These are phyloP conservation scores for Laterallus jamaicensis DNA, from an alignment of 2,113 vertebrate genomes.

Conservation along the genomic window DNA sequence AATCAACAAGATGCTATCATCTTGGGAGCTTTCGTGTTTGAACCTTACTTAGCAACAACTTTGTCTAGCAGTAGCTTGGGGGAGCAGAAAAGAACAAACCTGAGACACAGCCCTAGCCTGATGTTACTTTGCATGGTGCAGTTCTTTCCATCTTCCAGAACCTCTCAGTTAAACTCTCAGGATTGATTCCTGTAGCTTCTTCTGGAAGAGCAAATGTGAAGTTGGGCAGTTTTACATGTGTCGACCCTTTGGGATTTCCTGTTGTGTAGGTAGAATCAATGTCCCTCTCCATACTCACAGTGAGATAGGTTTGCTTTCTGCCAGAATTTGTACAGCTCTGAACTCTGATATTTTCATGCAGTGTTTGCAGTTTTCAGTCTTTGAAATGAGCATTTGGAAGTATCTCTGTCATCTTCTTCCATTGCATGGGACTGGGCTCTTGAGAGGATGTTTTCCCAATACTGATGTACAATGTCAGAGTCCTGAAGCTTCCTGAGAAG, in stretches of 20 bases:
- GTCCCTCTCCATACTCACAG: background rate
- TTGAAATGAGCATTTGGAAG: background rate
- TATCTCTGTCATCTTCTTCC: background rate
- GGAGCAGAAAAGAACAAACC: background rate
- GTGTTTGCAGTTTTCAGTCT: background rate
- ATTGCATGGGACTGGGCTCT: background rate
- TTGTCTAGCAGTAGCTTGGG: background rate
- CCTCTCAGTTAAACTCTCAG: background rate
- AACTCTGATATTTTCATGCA: background rate
- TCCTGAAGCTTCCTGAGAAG: background rate
- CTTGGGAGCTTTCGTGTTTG: background rate
- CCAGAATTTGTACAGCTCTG: background rate
- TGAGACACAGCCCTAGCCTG: background rate
- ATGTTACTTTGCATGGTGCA: accelerated
- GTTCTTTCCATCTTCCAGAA: background rate
- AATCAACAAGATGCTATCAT: background rate
- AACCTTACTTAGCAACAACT: background rate
- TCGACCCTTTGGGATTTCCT: background rate
- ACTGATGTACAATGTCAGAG: background rate
- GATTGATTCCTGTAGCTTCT: background rate
- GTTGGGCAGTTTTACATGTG: background rate
- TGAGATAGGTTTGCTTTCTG: background rate
- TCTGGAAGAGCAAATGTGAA: background rate
- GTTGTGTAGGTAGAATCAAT: background rate
- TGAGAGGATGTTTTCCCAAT: background rate